These are phyloP conservation scores for Sparus aurata DNA, from an alignment of 2,797 vertebrate species.

Conservation along the genomic window DNA sequence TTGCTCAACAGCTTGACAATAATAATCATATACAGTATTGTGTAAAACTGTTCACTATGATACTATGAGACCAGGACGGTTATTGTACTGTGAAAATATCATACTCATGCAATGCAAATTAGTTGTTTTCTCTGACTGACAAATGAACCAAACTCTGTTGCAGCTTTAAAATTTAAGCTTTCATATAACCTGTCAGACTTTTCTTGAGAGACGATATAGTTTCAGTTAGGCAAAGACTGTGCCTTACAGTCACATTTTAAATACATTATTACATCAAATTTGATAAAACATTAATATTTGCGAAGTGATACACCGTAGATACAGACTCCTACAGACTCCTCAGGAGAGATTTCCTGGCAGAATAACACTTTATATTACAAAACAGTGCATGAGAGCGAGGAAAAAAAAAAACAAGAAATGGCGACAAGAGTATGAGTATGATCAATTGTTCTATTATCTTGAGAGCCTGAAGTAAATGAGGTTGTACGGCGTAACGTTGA, in stretches of 20 bases:
- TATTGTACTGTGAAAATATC: too few species aligned
- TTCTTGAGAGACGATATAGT: neutral
- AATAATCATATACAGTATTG: too few species aligned
- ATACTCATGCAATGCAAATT: too few species aligned
- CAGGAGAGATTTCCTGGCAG: neutral
- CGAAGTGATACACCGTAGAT: neutral
- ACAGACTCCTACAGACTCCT: neutral
- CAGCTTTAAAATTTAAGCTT: neutral
- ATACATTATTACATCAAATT: neutral
- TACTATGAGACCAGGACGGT: too few species aligned
- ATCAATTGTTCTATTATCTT: constrained; percentile 1
- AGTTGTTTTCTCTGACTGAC: neutral
- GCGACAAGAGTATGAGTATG: neutral
- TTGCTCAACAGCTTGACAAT: too few species aligned
- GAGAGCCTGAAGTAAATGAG: neutral
- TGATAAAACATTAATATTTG: neutral
- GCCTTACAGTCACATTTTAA: neutral
- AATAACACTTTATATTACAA: neutral
- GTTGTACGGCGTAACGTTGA: neutral
- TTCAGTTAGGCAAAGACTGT: neutral
- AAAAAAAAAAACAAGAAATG: neutral
- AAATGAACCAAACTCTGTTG: neutral
- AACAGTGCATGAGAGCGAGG: neutral
- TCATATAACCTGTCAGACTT: neutral
- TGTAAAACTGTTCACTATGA: too few species aligned